phyloP scores from a whole-genome alignment of 2,888 invertebrate genomes.

The Melinaea marsaeus region DNA sequence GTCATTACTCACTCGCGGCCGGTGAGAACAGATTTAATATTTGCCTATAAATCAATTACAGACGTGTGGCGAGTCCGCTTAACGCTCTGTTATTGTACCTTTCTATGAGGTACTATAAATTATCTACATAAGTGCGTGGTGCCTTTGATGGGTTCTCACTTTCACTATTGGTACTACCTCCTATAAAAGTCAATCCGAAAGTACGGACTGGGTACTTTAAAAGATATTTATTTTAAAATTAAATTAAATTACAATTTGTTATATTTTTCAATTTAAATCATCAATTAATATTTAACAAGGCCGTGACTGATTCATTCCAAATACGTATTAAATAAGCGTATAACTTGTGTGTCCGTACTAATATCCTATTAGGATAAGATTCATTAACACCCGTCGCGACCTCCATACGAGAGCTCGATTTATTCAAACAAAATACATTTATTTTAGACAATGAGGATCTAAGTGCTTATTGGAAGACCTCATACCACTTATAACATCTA shows the following conservation, averaged over 20 bases:
- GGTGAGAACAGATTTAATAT: slow-evolving; percentile 74
- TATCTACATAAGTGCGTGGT: slow-evolving; percentile 33
- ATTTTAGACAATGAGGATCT: slow-evolving; percentile 66
- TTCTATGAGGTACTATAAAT: slow-evolving; percentile 58
- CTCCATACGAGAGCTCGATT: slow-evolving; percentile 52
- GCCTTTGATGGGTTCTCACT: slow-evolving; percentile 23
- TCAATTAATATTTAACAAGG: too few relatives aligned
- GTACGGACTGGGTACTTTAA: too few relatives aligned
- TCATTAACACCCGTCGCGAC: slow-evolving; percentile 60
- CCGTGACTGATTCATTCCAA: too few relatives aligned
- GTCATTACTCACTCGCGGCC: slow-evolving; percentile 63
- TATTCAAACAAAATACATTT: slow-evolving; percentile 70
- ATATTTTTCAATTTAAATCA: too few relatives aligned
- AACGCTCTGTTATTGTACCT: slow-evolving; percentile 60
- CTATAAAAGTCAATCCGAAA: too few relatives aligned
- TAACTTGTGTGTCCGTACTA: too few relatives aligned
- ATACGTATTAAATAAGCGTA: too few relatives aligned
- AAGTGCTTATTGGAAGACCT: slow-evolving; percentile 60
- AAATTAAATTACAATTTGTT: too few relatives aligned
- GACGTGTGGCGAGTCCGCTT: slow-evolving; percentile 58
- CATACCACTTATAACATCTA: slow-evolving; percentile 34
- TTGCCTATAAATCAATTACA: slow-evolving; percentile 74
- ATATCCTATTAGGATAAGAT: slow-evolving; percentile 20
- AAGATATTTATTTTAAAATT: too few relatives aligned
- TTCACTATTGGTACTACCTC: slow-evolving; percentile 15